These are phyloP conservation scores for Baryphthengus martii DNA, from an alignment of 2,113 vertebrate genomes.

Conservation along the genomic window DNA sequence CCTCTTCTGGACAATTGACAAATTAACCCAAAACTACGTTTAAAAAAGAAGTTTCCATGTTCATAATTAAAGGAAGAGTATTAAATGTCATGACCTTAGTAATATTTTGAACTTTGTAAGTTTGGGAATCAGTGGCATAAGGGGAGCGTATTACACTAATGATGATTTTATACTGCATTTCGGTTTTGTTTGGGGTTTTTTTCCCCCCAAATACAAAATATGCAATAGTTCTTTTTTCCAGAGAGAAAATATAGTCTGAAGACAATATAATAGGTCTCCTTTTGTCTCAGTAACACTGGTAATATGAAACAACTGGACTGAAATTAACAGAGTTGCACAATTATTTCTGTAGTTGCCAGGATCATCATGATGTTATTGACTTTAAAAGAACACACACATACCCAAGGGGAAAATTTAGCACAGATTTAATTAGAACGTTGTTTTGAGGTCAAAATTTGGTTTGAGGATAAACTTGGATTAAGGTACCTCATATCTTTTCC, in stretches of 20 bases:
- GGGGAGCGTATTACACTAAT: not conserved
- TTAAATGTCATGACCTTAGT: not conserved
- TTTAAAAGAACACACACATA: not conserved
- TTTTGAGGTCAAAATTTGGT: conserved; percentile 42
- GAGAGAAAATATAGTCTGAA: not conserved
- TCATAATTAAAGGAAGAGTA: not conserved
- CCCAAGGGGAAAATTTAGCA: conserved; percentile 15
- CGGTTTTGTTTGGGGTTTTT: not conserved
- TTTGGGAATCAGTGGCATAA: not conserved
- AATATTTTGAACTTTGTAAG: not conserved
- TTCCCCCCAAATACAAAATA: not conserved
- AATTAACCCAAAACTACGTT: not conserved
- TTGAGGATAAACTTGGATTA: not conserved
- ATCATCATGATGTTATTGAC: not conserved
- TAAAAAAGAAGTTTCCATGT: not conserved
- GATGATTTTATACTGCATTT: not conserved
- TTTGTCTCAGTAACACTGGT: not conserved
- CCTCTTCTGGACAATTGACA: not conserved
- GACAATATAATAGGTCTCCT: not conserved
- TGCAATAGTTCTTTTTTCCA: not conserved
- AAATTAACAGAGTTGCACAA: not conserved
- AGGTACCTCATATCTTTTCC: not conserved
- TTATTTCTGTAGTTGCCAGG: conserved; percentile 6
- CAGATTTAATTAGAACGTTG: conserved; percentile 21
- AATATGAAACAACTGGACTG: not conserved